Percentiles rank a stretch among this genome's conserved stretches.
phyloP scores from a whole-genome alignment of 2,888 invertebrate species.

The Antheraea assamensis region DNA sequence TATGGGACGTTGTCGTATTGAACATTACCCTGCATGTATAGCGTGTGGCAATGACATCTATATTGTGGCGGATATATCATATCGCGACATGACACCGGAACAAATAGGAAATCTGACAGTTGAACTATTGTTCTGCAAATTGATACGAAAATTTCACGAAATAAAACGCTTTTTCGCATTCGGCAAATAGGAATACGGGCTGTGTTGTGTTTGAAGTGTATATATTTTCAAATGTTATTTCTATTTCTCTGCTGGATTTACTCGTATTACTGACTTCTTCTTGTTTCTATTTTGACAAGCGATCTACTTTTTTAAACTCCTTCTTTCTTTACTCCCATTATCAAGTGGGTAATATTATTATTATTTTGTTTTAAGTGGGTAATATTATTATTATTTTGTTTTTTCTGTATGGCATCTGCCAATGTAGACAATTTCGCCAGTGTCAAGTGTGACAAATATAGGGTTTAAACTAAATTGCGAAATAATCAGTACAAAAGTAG shows the following conservation, averaged over 20 bases:
- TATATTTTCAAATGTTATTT: not conserved
- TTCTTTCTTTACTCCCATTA: too few relatives aligned
- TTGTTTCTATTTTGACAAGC: too few relatives aligned
- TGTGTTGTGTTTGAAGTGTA: not conserved
- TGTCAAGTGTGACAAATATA: too few relatives aligned
- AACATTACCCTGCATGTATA: not conserved
- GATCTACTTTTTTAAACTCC: too few relatives aligned
- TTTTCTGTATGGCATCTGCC: too few relatives aligned
- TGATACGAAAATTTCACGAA: not conserved
- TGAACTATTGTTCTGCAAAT: not conserved
- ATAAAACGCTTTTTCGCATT: not conserved
- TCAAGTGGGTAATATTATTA: too few relatives aligned
- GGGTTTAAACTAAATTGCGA: too few relatives aligned
- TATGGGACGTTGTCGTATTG: not conserved
- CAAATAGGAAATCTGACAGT: constrained; percentile 4
- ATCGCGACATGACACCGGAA: not conserved
- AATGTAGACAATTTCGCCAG: too few relatives aligned
- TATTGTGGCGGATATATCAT: constrained; percentile 4
- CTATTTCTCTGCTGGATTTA: not conserved
- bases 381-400: too few relatives aligned
- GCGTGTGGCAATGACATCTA: not conserved
- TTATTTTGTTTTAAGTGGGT: too few relatives aligned
- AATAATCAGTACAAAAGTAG: too few relatives aligned
- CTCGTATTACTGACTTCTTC: not conserved
- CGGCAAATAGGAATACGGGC: not conserved